A percentile compares a stretch with the other conserved stretches of the same genome.
phyloP scores from a whole-genome alignment of 2,797 vertebrate genomes.

The Myotis vivesi region DNA sequence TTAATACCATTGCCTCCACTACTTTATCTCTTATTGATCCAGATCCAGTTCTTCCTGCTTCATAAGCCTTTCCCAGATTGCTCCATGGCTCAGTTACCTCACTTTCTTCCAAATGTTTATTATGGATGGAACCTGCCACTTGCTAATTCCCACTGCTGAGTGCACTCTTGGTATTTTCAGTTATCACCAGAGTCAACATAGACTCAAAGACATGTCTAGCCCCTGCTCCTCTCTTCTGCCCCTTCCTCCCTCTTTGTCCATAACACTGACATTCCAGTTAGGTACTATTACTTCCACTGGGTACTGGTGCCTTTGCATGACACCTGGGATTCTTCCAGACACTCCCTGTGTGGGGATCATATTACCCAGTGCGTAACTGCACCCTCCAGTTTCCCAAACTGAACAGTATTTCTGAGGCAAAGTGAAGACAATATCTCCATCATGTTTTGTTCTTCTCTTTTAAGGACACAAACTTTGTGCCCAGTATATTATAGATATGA shows the following conservation, averaged over 20 bases:
- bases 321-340: neutral
- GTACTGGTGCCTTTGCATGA: neutral
- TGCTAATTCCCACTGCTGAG: neutral
- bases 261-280: neutral
- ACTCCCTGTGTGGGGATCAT: neutral
- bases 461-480: neutral
- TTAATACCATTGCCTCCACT: neutral
- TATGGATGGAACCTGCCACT: neutral
- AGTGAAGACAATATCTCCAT: neutral
- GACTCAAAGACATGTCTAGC: neutral
- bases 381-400: neutral
- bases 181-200: neutral
- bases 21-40: neutral
- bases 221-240: neutral
- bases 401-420: neutral
- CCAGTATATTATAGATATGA: neutral
- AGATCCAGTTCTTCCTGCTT: neutral
- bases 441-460: neutral
- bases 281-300: too few relatives aligned
- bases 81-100: neutral
- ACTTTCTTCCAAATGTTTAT: neutral
- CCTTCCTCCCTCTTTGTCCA: neutral
- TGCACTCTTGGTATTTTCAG: neutral
- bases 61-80: neutral
- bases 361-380: neutral